Conservation (phyloP, 2,888 invertebrate genomes). For the Acrobasis repandana region DNA sequence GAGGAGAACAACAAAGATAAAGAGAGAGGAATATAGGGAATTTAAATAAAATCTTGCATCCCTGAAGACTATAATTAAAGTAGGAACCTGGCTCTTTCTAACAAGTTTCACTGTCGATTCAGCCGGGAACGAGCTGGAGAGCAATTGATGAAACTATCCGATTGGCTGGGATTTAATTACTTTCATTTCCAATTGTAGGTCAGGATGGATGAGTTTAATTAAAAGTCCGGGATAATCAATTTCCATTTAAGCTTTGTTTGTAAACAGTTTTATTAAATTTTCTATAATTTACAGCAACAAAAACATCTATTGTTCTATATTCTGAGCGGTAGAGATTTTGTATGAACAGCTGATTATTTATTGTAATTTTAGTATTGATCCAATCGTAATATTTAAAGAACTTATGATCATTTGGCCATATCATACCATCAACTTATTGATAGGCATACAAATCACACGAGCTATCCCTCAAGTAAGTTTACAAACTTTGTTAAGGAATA, state of each 20-base stretch:
- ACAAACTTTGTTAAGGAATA: too few relatives aligned
- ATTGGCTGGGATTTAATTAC: constrained; percentile 16
- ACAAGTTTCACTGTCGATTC: neutral
- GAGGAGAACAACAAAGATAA: too few relatives aligned
- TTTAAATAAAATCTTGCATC: neutral
- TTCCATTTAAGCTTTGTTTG: neutral
- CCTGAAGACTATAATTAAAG: neutral
- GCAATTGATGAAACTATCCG: constrained; percentile 11
- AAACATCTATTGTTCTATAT: too few relatives aligned
- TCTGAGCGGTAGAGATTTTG: too few relatives aligned
- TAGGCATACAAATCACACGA: too few relatives aligned
- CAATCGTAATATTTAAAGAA: too few relatives aligned
- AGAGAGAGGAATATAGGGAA: too few relatives aligned
- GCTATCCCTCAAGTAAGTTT: too few relatives aligned
- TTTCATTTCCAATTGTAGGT: constrained; percentile 10
- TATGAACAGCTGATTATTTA: neutral
- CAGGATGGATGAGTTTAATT: constrained; percentile 8
- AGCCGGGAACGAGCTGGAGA: neutral
- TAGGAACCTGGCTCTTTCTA: neutral
- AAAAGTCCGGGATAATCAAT: constrained; percentile 4
- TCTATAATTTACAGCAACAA: too few relatives aligned
- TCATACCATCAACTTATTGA: too few relatives aligned
- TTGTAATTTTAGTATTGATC: neutral
- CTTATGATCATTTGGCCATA: too few relatives aligned
- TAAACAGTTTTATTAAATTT: neutral